Evolutionary conservation across 2,888 invertebrate genomes (phyloP), one percentile per base, ranked within the genome.

Genomic region (Parnassius orleans): DNA sequence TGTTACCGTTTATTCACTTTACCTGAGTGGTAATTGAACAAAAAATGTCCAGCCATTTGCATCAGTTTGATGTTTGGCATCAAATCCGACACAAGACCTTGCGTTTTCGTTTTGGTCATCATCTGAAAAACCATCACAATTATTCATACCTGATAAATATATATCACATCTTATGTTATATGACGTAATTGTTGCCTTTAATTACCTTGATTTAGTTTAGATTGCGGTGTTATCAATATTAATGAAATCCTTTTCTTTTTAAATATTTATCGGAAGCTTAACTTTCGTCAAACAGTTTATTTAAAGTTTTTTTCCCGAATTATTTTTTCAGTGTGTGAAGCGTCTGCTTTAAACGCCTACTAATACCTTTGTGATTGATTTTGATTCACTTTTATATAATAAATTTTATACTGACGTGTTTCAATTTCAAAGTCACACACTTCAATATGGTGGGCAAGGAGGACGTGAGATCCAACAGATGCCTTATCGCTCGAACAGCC

Each of bases 21-120:
- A 87, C 95, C 95, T 24, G 93, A 92, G 66, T 95, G 93, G 75
- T 96, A 97, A 77, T 95, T 95, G 79, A 96, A 95, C 79, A 97
- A 92, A 74, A 96, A 97, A 75, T 96, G 95, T 3, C 97, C 97
- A 5, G 94, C 92, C 43, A 93, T 88, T 81, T 95, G 95, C 95
- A 97, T 96, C 66, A 96, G 80, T 72, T 93, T 93, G 74, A 97
- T 95, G 77, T 96, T 96, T 52, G 96, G 96, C 95, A 96, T 94
- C 75, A 97, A 90, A 82, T 97, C 97, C 80, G 96, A 94, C 89
- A 96, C 96, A 57, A 97, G 94, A 83, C 96, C 96, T 77, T 84
- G 86, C 24, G 84, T 72, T 71, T 90, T 91, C 69, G 77, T 76
- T 76, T 87, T 90, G 65, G 75, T 81, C 86, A 91, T 87, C 92